Evolutionary conservation across 1,140 invertebrate genomes (phyloP).

Genomic region (Orchestia grillus): DNA sequence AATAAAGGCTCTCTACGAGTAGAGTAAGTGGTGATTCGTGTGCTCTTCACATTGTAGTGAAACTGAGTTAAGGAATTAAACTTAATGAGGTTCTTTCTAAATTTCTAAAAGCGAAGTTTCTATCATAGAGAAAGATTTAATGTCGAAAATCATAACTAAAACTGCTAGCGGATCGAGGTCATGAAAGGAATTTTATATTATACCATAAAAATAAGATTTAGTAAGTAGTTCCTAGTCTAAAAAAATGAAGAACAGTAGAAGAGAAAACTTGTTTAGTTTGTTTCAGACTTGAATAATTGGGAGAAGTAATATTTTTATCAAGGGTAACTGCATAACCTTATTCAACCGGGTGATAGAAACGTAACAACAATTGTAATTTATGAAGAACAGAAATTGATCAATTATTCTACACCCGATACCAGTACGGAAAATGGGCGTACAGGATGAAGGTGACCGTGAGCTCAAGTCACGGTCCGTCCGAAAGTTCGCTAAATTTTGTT

Average conservation of each 20-base stretch:
- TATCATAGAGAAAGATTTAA: neutral
- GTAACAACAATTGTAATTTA: neutral
- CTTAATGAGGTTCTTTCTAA: too few species aligned
- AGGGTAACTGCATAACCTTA: neutral
- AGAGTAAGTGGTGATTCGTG: too few species aligned
- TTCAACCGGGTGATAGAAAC: neutral
- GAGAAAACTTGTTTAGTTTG: neutral
- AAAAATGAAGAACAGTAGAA: neutral
- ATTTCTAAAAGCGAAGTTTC: too few species aligned
- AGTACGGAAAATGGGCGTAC: neutral
- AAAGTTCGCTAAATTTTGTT: neutral
- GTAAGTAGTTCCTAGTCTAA: neutral
- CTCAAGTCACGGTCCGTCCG: neutral
- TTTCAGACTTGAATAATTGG: neutral
- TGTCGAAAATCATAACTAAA: neutral
- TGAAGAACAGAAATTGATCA: neutral
- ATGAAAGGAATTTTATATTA: neutral
- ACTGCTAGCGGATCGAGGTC: neutral
- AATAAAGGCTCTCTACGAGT: too few species aligned
- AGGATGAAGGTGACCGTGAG: neutral
- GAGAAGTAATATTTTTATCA: neutral
- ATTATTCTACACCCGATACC: neutral
- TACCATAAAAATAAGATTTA: neutral
- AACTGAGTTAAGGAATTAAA: too few species aligned
- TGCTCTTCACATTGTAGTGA: too few species aligned